Conservation (phyloP, 2,113 vertebrate genomes). For the Mesoclemmys tuberculata region DNA sequence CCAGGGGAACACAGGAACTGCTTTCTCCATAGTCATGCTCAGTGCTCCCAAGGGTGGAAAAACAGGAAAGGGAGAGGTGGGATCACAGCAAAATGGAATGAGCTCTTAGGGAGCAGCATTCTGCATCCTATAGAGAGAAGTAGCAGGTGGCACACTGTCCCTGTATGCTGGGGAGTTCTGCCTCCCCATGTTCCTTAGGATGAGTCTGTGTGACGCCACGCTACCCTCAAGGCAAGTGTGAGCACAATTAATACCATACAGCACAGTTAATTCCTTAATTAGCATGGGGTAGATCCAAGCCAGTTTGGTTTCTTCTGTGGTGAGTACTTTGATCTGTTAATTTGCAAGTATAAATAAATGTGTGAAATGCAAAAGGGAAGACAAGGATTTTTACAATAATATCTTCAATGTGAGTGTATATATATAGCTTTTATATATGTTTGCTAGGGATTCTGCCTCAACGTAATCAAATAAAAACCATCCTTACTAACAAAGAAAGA, state of each 20-base stretch:
- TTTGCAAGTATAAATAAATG: not conserved
- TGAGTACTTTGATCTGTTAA: accelerated
- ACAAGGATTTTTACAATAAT: not conserved
- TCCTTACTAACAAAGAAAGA: not conserved
- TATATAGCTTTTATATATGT: accelerated
- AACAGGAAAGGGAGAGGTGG: accelerated
- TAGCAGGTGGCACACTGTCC: accelerated
- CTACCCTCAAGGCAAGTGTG: accelerated
- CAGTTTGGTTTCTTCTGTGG: not conserved
- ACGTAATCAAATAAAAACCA: not conserved
- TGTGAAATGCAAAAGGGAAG: not conserved
- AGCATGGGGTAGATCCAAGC: not conserved
- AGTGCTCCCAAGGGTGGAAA: not conserved
- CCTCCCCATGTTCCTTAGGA: not conserved
- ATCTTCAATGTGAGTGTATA: not conserved
- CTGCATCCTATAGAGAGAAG: not conserved
- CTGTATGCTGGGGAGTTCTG: not conserved
- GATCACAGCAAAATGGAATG: not conserved
- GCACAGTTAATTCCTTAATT: not conserved
- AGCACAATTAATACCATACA: accelerated
- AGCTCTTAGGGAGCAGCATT: not conserved
- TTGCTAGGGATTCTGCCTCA: not conserved
- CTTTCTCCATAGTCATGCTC: not conserved
- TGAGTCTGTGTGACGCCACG: not conserved
- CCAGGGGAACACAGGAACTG: not conserved